Evolutionary conservation across 2,888 invertebrate species (phyloP).

Genomic region (Plutella xylostella): DNA sequence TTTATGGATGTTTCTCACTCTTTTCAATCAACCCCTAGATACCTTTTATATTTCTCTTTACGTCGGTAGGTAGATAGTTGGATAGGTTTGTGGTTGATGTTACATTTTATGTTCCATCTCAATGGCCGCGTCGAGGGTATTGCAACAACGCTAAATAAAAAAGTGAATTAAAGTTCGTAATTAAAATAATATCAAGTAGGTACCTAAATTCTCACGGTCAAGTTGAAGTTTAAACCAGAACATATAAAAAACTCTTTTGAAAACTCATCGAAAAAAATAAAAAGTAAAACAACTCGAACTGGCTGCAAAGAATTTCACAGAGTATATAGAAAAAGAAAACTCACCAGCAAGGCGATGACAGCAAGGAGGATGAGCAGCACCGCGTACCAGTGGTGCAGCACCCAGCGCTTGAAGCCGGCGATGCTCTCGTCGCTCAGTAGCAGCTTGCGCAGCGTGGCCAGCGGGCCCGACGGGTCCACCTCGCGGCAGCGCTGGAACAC

Average conservation of each 20-base stretch:
- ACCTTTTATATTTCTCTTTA: no score
- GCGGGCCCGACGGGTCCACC: conserved; percentile 92
- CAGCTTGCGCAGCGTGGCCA: conserved; percentile 88
- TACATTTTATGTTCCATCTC: conserved; percentile 34
- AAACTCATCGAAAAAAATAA: no score
- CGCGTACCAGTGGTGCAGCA: conserved; percentile 92
- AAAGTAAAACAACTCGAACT: not conserved
- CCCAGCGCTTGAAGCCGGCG: conserved; percentile 88
- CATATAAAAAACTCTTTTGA: no score
- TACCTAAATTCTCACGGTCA: no score
- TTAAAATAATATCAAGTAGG: no score
- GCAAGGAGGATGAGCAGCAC: conserved; percentile 80
- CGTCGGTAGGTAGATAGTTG: no score
- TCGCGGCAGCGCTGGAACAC: conserved; percentile 85
- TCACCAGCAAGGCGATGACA: conserved; percentile 84
- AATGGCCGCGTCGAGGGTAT: conserved; percentile 33
- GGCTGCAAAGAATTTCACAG: no score
- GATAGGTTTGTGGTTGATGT: conserved; percentile 3
- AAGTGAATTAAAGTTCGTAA: conserved; percentile 17
- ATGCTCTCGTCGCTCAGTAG: conserved; percentile 91
- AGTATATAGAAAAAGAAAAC: conserved; percentile 49
- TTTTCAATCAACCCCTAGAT: no score
- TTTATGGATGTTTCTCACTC: no score
- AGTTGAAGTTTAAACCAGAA: no score
- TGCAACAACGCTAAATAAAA: conserved; percentile 46